Base-by-base conservation (phyloP, 2,888 invertebrate genomes). In the Amiota mariae region DNA sequence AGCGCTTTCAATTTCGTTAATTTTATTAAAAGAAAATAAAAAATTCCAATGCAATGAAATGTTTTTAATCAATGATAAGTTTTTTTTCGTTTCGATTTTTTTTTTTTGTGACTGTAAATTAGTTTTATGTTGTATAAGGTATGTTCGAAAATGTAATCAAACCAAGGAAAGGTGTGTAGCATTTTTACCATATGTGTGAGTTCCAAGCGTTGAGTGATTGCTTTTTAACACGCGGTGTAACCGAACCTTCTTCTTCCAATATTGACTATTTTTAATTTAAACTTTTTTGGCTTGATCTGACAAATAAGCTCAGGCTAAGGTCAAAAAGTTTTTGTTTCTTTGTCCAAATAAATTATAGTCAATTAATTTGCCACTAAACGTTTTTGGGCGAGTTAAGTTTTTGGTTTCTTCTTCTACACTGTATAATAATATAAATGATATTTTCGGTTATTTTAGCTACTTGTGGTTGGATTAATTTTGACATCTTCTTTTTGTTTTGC, bases 361-460 rank as follows among this genome's bases (percentile, higher is more conserved):
- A 77, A 87, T 88, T 88, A 87, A 87, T 87, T 86, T 82, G 80
- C 79, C 79, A 81, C 84, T 82, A 86, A 87, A 83, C 81, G 82
- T 77, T 82, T 79, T 74, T 20, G 10, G 36, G 36, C 36, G 36
- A 36, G 36, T 36, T 36, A 6, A 36, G 36, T 36, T 36, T 36
- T 36, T 36, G 3, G 36, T 36, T 36, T 36, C 36, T 6, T 36
- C 36, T 6, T 36, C 36, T 36, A 36, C 6, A 36, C 36, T 36
- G 36, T 36, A 4, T 36, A 6, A 36, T 36, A 36, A 36, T 36
- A 24, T 6, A 36, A 6, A 36, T 36, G 36, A 36, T 36, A 36
- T 36, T 4, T 36, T 36, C 6, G 36, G 36, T 36, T 36, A 36
- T 36, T 36, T 36, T 6, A 59, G 15, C 20, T 59, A 20, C 11